Base-by-base conservation (phyloP, 2,888 invertebrate genomes). In the Atherix ibis region DNA sequence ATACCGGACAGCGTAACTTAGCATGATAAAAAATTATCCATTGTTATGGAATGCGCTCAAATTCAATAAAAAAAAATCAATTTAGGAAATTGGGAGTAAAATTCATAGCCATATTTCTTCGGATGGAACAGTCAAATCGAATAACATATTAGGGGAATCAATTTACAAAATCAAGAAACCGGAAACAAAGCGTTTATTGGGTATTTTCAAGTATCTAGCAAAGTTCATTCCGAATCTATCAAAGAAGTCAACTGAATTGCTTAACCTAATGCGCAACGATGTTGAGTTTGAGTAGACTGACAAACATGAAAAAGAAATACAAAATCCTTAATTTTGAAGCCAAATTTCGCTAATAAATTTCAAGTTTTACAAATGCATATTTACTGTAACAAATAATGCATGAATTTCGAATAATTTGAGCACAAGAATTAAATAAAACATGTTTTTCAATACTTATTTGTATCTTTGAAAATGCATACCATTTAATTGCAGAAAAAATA, bases 61-160 rank as follows among this genome's bases (percentile, higher is more conserved):
- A 37, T 46, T 35, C 43, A 46, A 17, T 48, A 40, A n/a, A n/a
- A n/a, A n/a, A n/a, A n/a, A n/a, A n/a, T n/a, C n/a, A n/a, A n/a
- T n/a, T n/a, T 39, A 40, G 43, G 27, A 37, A 43, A 27, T 34
- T 35, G 10, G 31, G 44, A 39, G 44, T 44, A 9, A 41, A 37
- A 34, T 46, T 43, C 40, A 43, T 51, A 49, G 50, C 1, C 46
- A 50, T 30, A 45, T 45, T n/a, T n/a, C n/a, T n/a, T n/a, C 24
- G 43, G 46, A 32, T 39, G 41, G 3, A 18, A 36, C 16, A 31
- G 38, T 12, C 40, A 43, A 19, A 43, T 47, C 26, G 36, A 36
- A 15, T 38, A 41, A 15, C 43, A 44, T 22, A 18, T 41, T 4
- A 43, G 45, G 35, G 34, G 38, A 18, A 43, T 15, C 16, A 42